phyloP scores from a whole-genome alignment of 2,797 vertebrate genomes.

The Parambassis ranga region DNA sequence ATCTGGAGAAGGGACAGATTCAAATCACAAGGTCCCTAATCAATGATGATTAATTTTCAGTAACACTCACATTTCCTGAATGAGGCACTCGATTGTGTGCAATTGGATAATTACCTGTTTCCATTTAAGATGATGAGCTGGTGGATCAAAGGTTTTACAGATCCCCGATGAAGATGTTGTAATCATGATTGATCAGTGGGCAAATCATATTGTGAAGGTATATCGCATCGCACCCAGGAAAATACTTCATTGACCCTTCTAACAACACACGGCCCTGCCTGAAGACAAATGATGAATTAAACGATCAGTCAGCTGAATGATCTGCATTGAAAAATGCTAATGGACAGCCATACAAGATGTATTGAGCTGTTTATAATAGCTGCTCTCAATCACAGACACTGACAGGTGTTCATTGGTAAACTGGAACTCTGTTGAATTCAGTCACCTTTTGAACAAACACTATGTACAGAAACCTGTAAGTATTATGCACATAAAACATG shows the following conservation, averaged over 20 bases:
- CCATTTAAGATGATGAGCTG: slow-evolving; percentile 56
- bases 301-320: slow-evolving; percentile 27
- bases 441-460: neutral
- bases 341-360: slow-evolving; percentile 2
- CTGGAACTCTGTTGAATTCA: slow-evolving; percentile 12
- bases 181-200: neutral
- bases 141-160: slow-evolving; percentile 6
- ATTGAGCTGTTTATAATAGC: slow-evolving; percentile 38
- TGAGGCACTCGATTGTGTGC: slow-evolving; percentile 79
- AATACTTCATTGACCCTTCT: neutral
- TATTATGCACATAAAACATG: neutral
- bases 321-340: slow-evolving; percentile 27
- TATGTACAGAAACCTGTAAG: neutral
- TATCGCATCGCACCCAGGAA: slow-evolving; percentile 5
- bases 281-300: slow-evolving; percentile 2
- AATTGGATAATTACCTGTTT: slow-evolving; percentile 81
- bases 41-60: slow-evolving; percentile 88
- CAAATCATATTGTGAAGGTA: neutral
- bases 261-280: neutral
- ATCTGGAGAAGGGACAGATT: slow-evolving; percentile 79
- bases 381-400: slow-evolving; percentile 33
- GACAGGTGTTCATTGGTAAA: slow-evolving; percentile 28
- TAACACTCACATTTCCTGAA: slow-evolving; percentile 78
- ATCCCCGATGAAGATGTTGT: slow-evolving; percentile 10
- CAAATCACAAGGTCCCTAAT: slow-evolving; percentile 80